phyloP scores from a whole-genome alignment of 2,888 invertebrate genomes.

The Cryptus viduatorius region DNA sequence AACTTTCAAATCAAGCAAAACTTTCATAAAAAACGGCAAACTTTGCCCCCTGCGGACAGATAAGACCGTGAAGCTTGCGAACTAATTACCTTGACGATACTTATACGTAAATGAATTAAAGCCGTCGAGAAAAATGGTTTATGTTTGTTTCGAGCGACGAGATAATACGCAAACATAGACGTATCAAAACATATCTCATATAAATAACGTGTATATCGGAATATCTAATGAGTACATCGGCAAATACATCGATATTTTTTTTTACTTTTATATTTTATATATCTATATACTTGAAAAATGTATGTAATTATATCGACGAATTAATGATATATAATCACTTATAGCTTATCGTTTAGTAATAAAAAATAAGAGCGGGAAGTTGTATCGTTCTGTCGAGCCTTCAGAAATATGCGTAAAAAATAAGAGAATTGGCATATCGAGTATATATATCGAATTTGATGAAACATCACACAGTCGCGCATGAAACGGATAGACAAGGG shows the following conservation, averaged over 20 bases:
- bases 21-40: not conserved
- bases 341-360: too few species aligned
- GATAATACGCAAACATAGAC: too few species aligned
- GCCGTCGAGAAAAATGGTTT: too few species aligned
- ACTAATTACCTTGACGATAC: not conserved
- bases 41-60: not conserved
- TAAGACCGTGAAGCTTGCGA: not conserved
- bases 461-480: slow-evolving; percentile 52
- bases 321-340: too few species aligned
- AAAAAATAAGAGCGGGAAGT: not conserved
- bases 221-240: too few species aligned
- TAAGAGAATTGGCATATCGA: slow-evolving; percentile 33
- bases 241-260: too few species aligned
- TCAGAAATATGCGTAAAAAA: slow-evolving; percentile 35
- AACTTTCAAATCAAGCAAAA: slow-evolving; percentile 1
- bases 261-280: too few species aligned
- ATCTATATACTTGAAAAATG: too few species aligned
- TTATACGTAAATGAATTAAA: not conserved
- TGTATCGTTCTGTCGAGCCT: slow-evolving; percentile 28
- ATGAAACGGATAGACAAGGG: slow-evolving; percentile 38
- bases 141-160: too few species aligned
- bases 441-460: slow-evolving; percentile 34
- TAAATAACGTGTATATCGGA: too few species aligned
- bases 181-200: too few species aligned
- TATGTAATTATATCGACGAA: too few species aligned